Base-by-base conservation (phyloP, 2,888 invertebrate species). In the Philonicus albiceps region DNA sequence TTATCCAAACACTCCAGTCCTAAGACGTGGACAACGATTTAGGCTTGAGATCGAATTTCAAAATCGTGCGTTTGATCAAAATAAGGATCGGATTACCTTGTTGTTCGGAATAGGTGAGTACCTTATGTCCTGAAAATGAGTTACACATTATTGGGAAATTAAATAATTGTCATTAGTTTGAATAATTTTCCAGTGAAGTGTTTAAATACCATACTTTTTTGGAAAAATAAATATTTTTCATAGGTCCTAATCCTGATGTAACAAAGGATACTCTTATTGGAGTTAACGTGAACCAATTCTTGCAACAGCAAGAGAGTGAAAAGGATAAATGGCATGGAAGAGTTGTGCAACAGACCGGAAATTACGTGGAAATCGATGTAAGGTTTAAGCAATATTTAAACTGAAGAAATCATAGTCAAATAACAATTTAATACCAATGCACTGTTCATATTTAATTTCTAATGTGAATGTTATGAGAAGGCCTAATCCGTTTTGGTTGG, bases 21-120 rank as follows among this genome's bases (percentile, higher is more conserved):
- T 97, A 2, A 93, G 97, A 4, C 93, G 97, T 34, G 97, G 96
- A 0, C 95, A 95, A 89, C 93, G 94, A 0, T 96, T 97, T 92
- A 94, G 94, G 87, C 92, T 96, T 5, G 95, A 95, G 1, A 90
- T 96, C 27, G 92, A 94, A 74, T 96, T 96, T 90, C 89, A 90
- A 90, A 92, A 94, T 89, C 92, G 96, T 40, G 93, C 93, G 0
- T 96, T 94, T 89, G 93, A 95, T 87, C 93, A 94, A 84, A 92
- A 92, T 0, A 93, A 92, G 1, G 96, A 97, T 89, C 91, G 94
- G 34, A 93, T 97, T 6, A 94, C 95, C 87, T 91, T 96, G 0
- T 91, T 95, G 40, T 96, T 96, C 90, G 94, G 93, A 86, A 94
- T 95, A 86, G 96, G 95, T 95, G 91, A 93, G 91, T 86, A 84